A percentile compares a stretch with the other conserved stretches of the same genome.
Evolutionary conservation across 2,797 vertebrate genomes (phyloP).

Genomic region (Melopsittacus undulatus): DNA sequence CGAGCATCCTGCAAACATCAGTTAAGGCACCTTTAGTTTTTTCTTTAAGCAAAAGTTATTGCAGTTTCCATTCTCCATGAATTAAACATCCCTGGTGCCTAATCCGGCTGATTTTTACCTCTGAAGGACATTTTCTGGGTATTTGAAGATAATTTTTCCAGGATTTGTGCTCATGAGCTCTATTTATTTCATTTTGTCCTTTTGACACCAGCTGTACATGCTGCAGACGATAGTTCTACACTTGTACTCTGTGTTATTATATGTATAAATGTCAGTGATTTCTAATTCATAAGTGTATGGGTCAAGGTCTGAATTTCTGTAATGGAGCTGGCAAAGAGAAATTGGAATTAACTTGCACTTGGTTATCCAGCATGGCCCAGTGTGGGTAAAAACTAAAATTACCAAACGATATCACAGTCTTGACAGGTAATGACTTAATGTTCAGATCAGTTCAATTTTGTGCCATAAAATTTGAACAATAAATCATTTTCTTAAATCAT

Average conservation of each 20-base stretch:
- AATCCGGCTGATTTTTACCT: background rate
- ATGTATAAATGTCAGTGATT: background rate
- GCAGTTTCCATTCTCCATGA: background rate
- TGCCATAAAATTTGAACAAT: background rate
- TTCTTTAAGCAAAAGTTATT: background rate
- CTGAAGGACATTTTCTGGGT: background rate
- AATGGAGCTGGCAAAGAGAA: background rate
- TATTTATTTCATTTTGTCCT: background rate
- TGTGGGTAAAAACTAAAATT: background rate
- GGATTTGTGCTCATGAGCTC: background rate
- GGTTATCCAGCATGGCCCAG: background rate
- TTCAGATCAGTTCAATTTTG: background rate
- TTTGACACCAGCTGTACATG: background rate
- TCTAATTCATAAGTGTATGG: background rate
- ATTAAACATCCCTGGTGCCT: background rate
- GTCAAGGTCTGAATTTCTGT: background rate
- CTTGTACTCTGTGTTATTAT: background rate
- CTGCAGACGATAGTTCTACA: background rate
- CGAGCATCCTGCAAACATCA: background rate
- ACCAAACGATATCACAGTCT: background rate
- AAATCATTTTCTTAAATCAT: background rate
- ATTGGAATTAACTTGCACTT: background rate
- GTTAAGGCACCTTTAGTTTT: background rate
- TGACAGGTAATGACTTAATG: background rate
- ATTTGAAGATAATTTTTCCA: constrained; percentile 35